These are phyloP conservation scores for Plebejus anna DNA, from an alignment of 2,888 invertebrate species.

Conservation along the genomic window DNA sequence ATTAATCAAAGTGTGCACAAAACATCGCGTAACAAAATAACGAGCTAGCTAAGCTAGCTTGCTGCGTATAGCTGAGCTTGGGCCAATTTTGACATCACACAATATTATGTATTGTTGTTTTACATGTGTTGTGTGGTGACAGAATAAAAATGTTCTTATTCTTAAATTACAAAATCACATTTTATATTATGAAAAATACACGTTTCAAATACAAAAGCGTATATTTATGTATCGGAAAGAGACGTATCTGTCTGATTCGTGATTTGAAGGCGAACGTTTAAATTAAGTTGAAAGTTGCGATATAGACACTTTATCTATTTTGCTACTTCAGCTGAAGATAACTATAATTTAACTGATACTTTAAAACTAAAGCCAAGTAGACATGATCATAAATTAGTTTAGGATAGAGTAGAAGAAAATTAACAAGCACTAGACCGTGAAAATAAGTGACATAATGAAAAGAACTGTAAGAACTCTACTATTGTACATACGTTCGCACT, in stretches of 20 bases:
- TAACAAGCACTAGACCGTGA: constrained; percentile 13
- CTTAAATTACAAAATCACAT: background rate
- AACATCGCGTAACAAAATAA: background rate
- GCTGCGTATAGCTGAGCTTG: too few relatives aligned
- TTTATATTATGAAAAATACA: background rate
- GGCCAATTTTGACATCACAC: too few relatives aligned
- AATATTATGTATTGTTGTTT: too few relatives aligned
- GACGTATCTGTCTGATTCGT: too few relatives aligned
- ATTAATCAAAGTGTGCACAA: background rate
- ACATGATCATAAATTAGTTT: background rate
- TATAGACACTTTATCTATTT: too few relatives aligned
- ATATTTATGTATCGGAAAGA: too few relatives aligned
- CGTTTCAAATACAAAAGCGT: too few relatives aligned
- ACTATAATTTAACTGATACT: background rate
- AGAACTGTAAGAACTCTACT: background rate
- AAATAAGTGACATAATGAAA: constrained; percentile 2
- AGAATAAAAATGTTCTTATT: too few relatives aligned
- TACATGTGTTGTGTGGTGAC: too few relatives aligned
- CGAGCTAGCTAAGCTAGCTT: too few relatives aligned
- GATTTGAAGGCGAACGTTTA: too few relatives aligned
- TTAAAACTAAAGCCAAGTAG: background rate
- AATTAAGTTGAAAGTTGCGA: too few relatives aligned
- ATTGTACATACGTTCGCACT: constrained; percentile 15
- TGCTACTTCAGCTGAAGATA: background rate
- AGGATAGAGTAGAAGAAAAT: background rate